Evolutionary conservation across 2,113 vertebrate species (phyloP), one percentile per base, ranked within the genome.

Genomic region (Circaetus cinerascens): DNA sequence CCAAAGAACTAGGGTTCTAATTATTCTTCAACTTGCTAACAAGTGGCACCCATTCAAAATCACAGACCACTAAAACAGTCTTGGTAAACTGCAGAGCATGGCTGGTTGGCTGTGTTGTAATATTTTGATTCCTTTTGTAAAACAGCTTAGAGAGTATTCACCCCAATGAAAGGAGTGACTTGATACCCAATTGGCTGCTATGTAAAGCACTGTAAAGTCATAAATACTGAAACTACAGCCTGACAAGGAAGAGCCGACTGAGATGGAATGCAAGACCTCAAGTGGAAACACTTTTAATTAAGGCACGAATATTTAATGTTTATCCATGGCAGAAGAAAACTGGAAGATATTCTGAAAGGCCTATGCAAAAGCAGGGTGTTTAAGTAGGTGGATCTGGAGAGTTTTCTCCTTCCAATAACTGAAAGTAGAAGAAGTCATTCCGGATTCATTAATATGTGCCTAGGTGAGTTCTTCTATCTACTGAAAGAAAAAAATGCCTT

Each of bases 281-380:
- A 69, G 53, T 94, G 96, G 95, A 97, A 97, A 92, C 76, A 90
- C 51, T 84, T 97, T 75, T 93, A 95, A 96, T 93, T 92, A 93
- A 90, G 59, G 38, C 56, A 48, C 16, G 1, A 81, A 95, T 94
- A 88, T 92, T 90, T 93, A 94, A 88, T 79, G 66, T 73, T 85
- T 59, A 38, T 51, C 90, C 19, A 59, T 40, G 32, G 75, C 25
- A 78, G 53, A 69, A 78, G 48, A 79, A 96, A 93, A 57, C 17
- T 73, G 43, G 45, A 81, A 74, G 46, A 45, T 67, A n/a, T 38
- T 88, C 66, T 86, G 43, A 64, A 93, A 75, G 32, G 9, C 14
- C 48, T 60, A 17, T 82, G 26, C 13, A 86, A 57, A 74, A 45
- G 17, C 36, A 67, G 36, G 20, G 10, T 6, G 41, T 79, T 89